Base-by-base conservation (phyloP, 2,113 vertebrate genomes). In the Dipodomys stephensi region DNA sequence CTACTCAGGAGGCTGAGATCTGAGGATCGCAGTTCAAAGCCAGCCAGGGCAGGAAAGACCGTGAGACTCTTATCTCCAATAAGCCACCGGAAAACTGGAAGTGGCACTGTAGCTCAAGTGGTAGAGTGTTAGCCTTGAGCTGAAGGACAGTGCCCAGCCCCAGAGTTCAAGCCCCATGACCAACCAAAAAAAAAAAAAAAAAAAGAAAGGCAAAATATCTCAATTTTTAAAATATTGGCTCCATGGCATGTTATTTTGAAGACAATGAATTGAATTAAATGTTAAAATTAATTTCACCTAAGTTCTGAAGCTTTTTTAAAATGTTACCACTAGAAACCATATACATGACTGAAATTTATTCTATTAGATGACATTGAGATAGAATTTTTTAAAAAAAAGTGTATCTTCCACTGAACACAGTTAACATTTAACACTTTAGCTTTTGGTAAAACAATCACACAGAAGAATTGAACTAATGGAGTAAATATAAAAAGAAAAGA, bases 341-440 rank as follows among this genome's bases (percentile, higher is more conserved):
- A 27, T 23, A 49, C 1, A 5, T 76, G 83, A 85, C 6, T 11
- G 77, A 77, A 35, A 71, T 73, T 89, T 60, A 78, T 67, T 93
- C 79, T 88, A 65, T 12, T 80, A 35, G 44, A 22, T 1, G 83
- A 49, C 18, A 83, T 28, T 32, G 30, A 53, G 67, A 82, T 10
- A 76, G 18, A 72, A 71, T 83, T 95, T 91, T 62, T 35, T 35
- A 35, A 91, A 49, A 39, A 11, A 77, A 78, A 23, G 16, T 18
- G 10, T 23, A 60, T 83, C 32, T 82, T 82, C 90, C 46, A 91
- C 2, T 84, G 64, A 90, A 92, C 13, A 44, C 4, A 44, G 9
- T 74, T 92, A 35, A 67, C 46, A 73, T 85, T 80, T 80, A 91
- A 93, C n/a, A 73, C 82, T 94, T 89, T 60, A 69, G 73, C 53